Base-by-base conservation (phyloP, 2,888 invertebrate species). In the Slavum lentiscoides region DNA sequence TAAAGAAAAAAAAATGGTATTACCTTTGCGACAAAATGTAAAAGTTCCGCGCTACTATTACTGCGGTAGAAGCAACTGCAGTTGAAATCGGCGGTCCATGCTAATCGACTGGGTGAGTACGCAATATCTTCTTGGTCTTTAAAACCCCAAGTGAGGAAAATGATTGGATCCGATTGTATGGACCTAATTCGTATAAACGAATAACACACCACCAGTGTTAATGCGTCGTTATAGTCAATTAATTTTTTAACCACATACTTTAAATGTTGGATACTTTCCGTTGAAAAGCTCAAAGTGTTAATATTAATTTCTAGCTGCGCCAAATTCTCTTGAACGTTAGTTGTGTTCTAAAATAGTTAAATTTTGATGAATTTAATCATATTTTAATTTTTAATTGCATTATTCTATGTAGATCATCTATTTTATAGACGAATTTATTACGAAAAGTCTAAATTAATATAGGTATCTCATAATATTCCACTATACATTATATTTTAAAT, bases 101-200 rank as follows among this genome's bases (percentile, higher is more conserved):
- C 70, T 19, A 70, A 11, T 55, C 69, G 68, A 69, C 70, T 70
- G 17, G 81, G 81, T 7, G 81, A 81, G 55, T 81, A 81, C 23
- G 81, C 81, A 23, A 74, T 30, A 37, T 81, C 81, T 74, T 81
- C 81, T 67, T 81, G 81, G 58, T 81, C 74, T 67, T 74, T 74
- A 67, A 81, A 81, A 21, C 81, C 81, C 81, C 81, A 81, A 0
- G 81, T 81, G 37, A 81, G 67, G 74, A 81, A 81, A 64, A 81
- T 55, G 23, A 55, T 77, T 39, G 77, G 62, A 7, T 77, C 77
- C 2, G 70, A 23, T 19, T 77, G 62, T 69, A 77, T 21, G 6
- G 77, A 77, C 19, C 77, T 77, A 37, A 19, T 17, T 1, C 17
- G 19, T 55, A 62, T 43, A 59, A 30, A 59, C 9, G 7, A 17